Base-by-base conservation (phyloP, 2,888 invertebrate genomes). In the Sinopyrophorus schimmeli region DNA sequence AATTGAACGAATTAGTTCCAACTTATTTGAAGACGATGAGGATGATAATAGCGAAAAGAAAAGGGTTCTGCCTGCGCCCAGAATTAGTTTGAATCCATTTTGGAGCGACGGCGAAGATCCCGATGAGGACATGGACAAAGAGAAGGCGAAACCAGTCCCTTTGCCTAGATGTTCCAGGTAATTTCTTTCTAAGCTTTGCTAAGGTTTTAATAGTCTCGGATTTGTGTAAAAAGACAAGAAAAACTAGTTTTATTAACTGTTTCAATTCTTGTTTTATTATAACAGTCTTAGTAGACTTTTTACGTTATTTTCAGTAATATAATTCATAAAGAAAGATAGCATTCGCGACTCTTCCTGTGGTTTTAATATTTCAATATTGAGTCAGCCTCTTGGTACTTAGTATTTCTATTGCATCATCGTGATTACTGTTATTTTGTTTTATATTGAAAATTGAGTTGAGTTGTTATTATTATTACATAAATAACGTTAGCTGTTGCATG, bases 41-140 rank as follows among this genome's bases (percentile, higher is more conserved):
- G 61, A 66, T 23, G 62, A 62, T 51, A 61, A 67, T 40, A 58
- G 59, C 4, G 62, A 60, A 18, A 55, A 66, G 43, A 63, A 58
- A 48, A 58, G 58, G 42, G 32, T 64, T 10, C 38, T 66, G 6
- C 46, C 50, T 15, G 63, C 66, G 6, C 77, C 80, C 9, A 80
- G 26, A 44, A 75, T 77, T 26, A 76, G 69, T 60, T 63, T 78
- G 10, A 89, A 88, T 76, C 89, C 89, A 0, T 89, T 89, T 68
- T 84, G 82, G 77, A 84, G 82, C 53, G 86, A 86, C 60, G 83
- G 80, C 17, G 86, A 84, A 57, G 80, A 80, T 18, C 76, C 78
- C 17, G 81, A 81, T 39, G 78, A 79, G 47, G 76, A 76, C 5
- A 10, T 31, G 4, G 17, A 32, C 2, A 17, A 16, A 5, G 32